Percentiles rank a stretch among this genome's conserved stretches.
phyloP scores from a whole-genome alignment of 2,797 vertebrate genomes.

The Gila robusta region DNA sequence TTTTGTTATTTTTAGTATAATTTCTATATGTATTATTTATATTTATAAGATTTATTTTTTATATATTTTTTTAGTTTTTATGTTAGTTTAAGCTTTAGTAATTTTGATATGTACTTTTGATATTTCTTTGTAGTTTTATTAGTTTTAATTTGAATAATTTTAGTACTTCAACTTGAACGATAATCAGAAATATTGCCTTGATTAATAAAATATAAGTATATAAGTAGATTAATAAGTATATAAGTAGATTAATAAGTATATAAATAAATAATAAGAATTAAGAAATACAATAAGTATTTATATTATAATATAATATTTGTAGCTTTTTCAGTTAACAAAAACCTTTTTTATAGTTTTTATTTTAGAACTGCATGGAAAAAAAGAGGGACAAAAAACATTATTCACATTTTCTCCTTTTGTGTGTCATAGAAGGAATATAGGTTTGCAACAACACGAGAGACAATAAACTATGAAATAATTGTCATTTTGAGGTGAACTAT shows the following conservation, averaged over 20 bases:
- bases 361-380: neutral
- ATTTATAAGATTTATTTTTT: neutral
- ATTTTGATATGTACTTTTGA: neutral
- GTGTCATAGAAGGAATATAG: neutral
- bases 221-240: too few relatives aligned
- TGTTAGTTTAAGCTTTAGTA: too few relatives aligned
- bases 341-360: neutral
- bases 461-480: neutral
- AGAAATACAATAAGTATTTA: too few relatives aligned
- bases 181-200: neutral
- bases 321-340: neutral
- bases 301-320: neutral
- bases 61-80: neutral
- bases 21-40: neutral
- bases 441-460: neutral
- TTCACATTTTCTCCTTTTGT: neutral
- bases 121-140: neutral
- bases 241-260: too few relatives aligned
- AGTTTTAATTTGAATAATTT: neutral
- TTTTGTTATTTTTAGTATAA: neutral
- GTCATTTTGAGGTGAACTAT: neutral
- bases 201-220: too few relatives aligned
- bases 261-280: too few relatives aligned
- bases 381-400: neutral
- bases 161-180: neutral